These are phyloP conservation scores for Enteromius thamalakanensis DNA, from an alignment of 2,797 vertebrate genomes.

Conservation along the genomic window DNA sequence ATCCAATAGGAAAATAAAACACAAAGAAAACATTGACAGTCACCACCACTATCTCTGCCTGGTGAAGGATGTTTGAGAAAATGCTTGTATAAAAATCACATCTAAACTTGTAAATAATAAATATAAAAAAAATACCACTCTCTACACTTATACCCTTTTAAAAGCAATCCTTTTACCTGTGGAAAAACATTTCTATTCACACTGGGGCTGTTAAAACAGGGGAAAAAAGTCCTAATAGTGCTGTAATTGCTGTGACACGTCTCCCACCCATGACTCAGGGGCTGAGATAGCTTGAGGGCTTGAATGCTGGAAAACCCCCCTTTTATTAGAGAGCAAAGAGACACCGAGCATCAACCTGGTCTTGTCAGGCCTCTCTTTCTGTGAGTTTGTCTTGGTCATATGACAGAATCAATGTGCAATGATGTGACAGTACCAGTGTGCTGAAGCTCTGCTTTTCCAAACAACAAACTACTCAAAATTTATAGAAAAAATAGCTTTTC, in stretches of 20 bases:
- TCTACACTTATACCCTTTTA: conserved; percentile 32
- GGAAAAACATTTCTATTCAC: conserved; percentile 68
- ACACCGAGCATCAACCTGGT: conserved; percentile 19
- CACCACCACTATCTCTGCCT: neutral
- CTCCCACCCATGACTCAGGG: conserved; percentile 64
- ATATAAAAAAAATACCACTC: conserved; percentile 37
- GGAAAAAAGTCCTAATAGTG: conserved; percentile 70
- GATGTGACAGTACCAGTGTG: neutral
- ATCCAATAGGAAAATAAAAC: neutral
- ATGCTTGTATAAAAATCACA: neutral
- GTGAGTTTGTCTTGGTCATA: neutral
- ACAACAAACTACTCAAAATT: neutral
- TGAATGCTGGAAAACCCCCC: conserved; percentile 48
- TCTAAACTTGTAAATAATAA: neutral
- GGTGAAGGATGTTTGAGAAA: neutral
- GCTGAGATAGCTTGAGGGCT: conserved; percentile 47
- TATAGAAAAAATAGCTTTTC: neutral
- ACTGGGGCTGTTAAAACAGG: conserved; percentile 64
- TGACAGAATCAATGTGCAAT: neutral
- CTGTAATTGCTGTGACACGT: conserved; percentile 78
- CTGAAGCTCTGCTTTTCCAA: neutral
- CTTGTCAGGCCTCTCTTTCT: conserved; percentile 17
- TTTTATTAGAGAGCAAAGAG: conserved; percentile 46
- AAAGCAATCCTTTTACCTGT: conserved; percentile 56
- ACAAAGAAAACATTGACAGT: neutral